phyloP scores from a whole-genome alignment of 2,888 invertebrate genomes.

The Drymonia ruficornis region DNA sequence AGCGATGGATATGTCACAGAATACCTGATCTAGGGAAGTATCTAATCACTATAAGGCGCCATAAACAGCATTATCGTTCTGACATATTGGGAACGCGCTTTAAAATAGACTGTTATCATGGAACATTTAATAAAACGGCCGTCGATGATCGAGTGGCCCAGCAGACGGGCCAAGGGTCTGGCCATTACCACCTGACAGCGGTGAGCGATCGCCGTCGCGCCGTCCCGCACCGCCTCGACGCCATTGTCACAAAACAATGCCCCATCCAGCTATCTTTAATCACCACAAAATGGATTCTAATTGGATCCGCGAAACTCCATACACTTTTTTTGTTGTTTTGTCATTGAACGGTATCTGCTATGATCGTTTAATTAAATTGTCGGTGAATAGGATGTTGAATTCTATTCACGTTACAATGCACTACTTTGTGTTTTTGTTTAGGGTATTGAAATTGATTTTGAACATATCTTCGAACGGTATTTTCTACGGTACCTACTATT shows the following conservation, averaged over 20 bases:
- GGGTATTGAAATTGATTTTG: constrained; percentile 2
- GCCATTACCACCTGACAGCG: constrained; percentile 78
- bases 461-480: not conserved
- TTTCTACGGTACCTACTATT: not conserved
- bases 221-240: constrained; percentile 64
- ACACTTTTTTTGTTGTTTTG: constrained; percentile 48
- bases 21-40: not conserved
- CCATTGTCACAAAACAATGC: constrained; percentile 79
- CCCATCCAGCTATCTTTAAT: constrained; percentile 73
- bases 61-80: not conserved
- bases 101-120: constrained; percentile 49
- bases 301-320: constrained; percentile 74
- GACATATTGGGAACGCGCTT: constrained; percentile 6
- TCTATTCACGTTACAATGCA: constrained; percentile 15
- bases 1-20: too few species aligned
- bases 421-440: not conserved
- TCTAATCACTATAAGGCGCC: not conserved
- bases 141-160: constrained; percentile 72
- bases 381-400: constrained; percentile 36
- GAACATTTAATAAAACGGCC: constrained; percentile 72
- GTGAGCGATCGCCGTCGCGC: constrained; percentile 71
- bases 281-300: constrained; percentile 77
- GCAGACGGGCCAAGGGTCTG: constrained; percentile 56
- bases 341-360: constrained; percentile 50
- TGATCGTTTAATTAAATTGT: constrained; percentile 17